Percentiles rank a stretch among this genome's conserved stretches.
Conservation (phyloP, 1,140 invertebrate species). For the Macrotrachela quadricornifera region DNA sequence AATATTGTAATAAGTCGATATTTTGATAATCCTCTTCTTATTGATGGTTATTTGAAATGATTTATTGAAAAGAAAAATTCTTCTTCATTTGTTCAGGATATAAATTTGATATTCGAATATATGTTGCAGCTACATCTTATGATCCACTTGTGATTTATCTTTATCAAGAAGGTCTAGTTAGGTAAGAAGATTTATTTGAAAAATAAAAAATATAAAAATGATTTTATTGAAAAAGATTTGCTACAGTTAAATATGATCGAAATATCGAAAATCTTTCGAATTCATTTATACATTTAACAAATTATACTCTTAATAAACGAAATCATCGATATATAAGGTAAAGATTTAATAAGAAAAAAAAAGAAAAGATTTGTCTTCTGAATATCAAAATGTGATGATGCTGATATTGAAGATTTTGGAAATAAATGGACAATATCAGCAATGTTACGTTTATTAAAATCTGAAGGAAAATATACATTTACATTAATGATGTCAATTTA, state of each 20-base stretch:
- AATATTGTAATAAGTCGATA: constrained; percentile 76
- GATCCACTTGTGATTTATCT: constrained; percentile 75
- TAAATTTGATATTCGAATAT: constrained; percentile 81
- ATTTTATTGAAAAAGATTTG: constrained; percentile 49
- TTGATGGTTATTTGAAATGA: constrained; percentile 59
- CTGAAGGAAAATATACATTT: constrained; percentile 48
- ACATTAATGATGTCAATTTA: constrained; percentile 70
- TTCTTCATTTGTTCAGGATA: constrained; percentile 19
- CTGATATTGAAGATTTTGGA: constrained; percentile 32
- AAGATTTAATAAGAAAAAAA: neutral
- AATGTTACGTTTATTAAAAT: constrained; percentile 57
- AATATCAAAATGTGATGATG: constrained; percentile 29
- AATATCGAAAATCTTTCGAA: constrained; percentile 31
- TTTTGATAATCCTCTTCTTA: constrained; percentile 69
- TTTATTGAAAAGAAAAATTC: neutral
- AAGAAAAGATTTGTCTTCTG: neutral
- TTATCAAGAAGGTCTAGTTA: constrained; percentile 81
- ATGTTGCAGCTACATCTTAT: constrained; percentile 79
- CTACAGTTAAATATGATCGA: constrained; percentile 30
- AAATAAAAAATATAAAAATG: too few species aligned
- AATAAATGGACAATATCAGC: constrained; percentile 76
- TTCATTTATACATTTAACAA: constrained; percentile 90
- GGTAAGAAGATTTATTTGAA: too few species aligned
- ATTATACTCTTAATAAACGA: constrained; percentile 84
- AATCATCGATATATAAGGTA: constrained; percentile 15